Percentiles rank a stretch among this genome's conserved stretches.
Conservation (phyloP, 2,888 invertebrate genomes). For the Clistopyga incitator region DNA sequence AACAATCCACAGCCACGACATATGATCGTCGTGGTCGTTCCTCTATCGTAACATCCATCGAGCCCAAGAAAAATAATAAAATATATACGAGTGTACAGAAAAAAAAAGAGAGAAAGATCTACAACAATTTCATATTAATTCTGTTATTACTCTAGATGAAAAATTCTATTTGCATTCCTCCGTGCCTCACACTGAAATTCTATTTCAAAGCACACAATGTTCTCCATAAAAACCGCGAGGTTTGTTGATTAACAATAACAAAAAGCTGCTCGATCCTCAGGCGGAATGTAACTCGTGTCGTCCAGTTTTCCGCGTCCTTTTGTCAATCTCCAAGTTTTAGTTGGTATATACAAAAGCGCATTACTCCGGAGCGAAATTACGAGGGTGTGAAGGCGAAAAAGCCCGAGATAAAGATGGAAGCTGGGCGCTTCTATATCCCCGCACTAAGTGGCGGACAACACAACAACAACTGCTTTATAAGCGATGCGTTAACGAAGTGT, state of each 20-base stretch:
- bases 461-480: constrained; percentile 77
- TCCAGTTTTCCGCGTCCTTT: constrained; percentile 16
- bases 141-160: constrained; percentile 43
- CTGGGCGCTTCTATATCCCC: constrained; percentile 11
- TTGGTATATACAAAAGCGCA: too few relatives aligned
- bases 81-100: constrained; percentile 30
- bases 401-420: constrained; percentile 7
- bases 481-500: constrained; percentile 83
- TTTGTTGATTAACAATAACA: constrained; percentile 26
- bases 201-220: constrained; percentile 65
- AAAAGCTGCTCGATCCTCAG: background rate
- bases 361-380: background rate
- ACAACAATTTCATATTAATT: constrained; percentile 66
- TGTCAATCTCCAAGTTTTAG: background rate
- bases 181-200: constrained; percentile 69
- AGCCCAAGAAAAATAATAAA: constrained; percentile 49
- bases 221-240: background rate
- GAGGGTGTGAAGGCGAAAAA: background rate
- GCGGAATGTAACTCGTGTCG: background rate
- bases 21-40: background rate
- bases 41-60: background rate
- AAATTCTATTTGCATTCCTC: constrained; percentile 34
- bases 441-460: constrained; percentile 37
- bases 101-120: too few relatives aligned
- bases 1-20: constrained; percentile 73